Conservation (phyloP, 2,888 invertebrate species). For the Heliconius ismenius region DNA sequence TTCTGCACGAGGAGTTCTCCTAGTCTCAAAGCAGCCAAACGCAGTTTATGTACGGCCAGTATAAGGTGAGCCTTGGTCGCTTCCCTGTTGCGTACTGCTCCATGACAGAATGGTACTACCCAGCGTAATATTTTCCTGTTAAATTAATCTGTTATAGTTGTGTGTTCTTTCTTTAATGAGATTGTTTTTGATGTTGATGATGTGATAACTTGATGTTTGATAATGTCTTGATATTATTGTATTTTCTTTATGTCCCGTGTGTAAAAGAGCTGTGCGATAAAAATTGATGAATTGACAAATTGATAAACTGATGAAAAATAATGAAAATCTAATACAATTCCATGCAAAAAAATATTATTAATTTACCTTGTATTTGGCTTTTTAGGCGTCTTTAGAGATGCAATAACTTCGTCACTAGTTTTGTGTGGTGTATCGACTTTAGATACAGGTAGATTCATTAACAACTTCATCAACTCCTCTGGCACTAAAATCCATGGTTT, state of each 20-base stretch:
- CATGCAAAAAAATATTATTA: neutral
- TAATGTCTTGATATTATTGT: too few species aligned
- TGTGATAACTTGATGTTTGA: too few species aligned
- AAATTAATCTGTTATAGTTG: conserved; percentile 22
- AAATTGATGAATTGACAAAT: neutral
- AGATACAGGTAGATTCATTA: conserved; percentile 74
- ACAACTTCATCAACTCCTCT: conserved; percentile 81
- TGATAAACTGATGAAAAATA: neutral
- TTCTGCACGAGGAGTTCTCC: conserved; percentile 82
- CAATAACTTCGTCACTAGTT: conserved; percentile 71
- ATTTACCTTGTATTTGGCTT: conserved; percentile 69
- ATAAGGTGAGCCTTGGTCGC: conserved; percentile 84
- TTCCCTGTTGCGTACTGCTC: conserved; percentile 85
- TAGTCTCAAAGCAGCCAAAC: conserved; percentile 82
- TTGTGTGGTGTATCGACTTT: conserved; percentile 54
- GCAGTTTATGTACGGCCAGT: conserved; percentile 80
- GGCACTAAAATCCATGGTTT: conserved; percentile 86
- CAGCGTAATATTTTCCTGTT: conserved; percentile 81
- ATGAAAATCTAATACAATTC: neutral
- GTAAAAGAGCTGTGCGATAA: too few species aligned
- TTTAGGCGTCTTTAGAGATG: conserved; percentile 75
- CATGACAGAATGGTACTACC: conserved; percentile 83
- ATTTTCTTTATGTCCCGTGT: too few species aligned
- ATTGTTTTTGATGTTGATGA: neutral
- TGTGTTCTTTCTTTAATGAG: neutral